These are phyloP conservation scores for Diploptera punctata DNA, from an alignment of 2,888 invertebrate species.

Conservation along the genomic window DNA sequence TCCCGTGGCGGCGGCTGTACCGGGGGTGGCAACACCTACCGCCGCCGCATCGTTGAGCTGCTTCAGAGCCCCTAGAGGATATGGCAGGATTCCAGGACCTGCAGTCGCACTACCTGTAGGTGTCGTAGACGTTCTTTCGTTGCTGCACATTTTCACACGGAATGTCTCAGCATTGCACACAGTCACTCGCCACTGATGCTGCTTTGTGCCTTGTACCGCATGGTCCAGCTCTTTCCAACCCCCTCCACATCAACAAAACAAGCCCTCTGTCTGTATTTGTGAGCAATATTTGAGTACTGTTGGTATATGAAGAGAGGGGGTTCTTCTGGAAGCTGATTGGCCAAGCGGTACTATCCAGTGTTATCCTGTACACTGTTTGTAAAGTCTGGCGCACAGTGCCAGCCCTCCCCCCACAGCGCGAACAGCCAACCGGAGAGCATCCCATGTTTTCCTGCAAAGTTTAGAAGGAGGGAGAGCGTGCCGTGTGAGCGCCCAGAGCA, in stretches of 20 bases:
- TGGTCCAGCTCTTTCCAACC: constrained; percentile 5
- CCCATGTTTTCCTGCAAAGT: constrained; percentile 28
- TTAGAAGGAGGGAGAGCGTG: neutral
- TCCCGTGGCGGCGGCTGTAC: constrained; percentile 50
- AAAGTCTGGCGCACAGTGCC: constrained; percentile 28
- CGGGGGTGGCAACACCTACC: constrained; percentile 29
- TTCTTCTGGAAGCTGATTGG: constrained; percentile 23
- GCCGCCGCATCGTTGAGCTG: constrained; percentile 41
- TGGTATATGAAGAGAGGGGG: constrained; percentile 28
- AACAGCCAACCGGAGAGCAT: constrained; percentile 11
- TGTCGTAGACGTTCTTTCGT: constrained; percentile 53
- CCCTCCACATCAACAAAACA: neutral
- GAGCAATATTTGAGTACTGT: constrained; percentile 38
- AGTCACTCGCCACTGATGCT: constrained; percentile 1
- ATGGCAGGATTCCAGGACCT: constrained; percentile 40
- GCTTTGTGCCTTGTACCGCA: neutral
- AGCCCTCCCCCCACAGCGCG: constrained; percentile 18
- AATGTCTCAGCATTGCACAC: neutral
- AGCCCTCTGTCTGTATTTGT: constrained; percentile 27
- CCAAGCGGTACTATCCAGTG: constrained; percentile 20
- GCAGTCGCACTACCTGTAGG: neutral
- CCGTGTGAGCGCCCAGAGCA: neutral
- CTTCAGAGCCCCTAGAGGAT: constrained; percentile 42
- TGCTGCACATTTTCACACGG: constrained; percentile 53
- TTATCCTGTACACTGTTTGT: constrained; percentile 37